Evolutionary conservation across 1,140 invertebrate genomes (phyloP).

Genomic region (Atta texana): DNA sequence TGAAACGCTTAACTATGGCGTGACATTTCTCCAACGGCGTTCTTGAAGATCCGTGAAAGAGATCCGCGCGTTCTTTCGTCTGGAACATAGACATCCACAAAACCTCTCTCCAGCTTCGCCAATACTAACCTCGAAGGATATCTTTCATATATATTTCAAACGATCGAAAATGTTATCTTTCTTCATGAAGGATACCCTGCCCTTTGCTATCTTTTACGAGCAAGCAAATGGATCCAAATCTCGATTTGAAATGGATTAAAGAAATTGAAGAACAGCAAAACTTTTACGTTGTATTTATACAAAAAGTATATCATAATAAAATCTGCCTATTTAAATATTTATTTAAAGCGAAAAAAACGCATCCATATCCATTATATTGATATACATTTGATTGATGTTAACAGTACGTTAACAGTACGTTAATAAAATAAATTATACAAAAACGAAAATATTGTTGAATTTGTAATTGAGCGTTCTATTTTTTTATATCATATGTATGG

Average conservation of each 20-base stretch:
- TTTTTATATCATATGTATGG: background rate
- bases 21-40: slow-evolving; percentile 66
- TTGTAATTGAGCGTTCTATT: background rate
- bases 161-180: slow-evolving; percentile 71
- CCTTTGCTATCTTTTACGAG: slow-evolving; percentile 51
- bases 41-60: slow-evolving; percentile 49
- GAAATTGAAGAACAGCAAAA: slow-evolving; percentile 34
- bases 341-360: background rate
- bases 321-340: slow-evolving; percentile 5
- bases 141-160: slow-evolving; percentile 63
- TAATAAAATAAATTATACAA: background rate
- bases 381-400: background rate
- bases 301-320: background rate
- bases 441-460: background rate
- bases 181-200: background rate
- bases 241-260: slow-evolving; percentile 69
- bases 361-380: background rate
- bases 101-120: slow-evolving; percentile 15
- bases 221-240: slow-evolving; percentile 37
- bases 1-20: slow-evolving; percentile 44
- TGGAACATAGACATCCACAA: slow-evolving; percentile 43
- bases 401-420: background rate
- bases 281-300: background rate
- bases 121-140: slow-evolving; percentile 34
- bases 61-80: slow-evolving; percentile 31